Percentiles rank a stretch among this genome's conserved stretches.
Conservation (phyloP, 2,113 vertebrate genomes). For the Suncus etruscus region DNA sequence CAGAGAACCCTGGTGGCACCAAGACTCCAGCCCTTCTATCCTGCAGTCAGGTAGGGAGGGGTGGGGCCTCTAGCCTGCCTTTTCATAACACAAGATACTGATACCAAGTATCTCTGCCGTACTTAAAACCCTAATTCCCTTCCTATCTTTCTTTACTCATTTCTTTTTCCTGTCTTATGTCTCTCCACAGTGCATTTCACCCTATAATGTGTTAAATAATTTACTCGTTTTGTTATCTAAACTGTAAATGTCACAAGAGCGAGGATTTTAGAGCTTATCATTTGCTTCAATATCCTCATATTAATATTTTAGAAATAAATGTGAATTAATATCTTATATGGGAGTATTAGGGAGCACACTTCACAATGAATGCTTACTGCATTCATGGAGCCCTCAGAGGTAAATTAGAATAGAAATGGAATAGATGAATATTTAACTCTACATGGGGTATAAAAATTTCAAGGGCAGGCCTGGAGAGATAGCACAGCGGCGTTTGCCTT, state of each 20-base stretch:
- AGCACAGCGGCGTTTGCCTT: too few species aligned
- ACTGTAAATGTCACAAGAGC: not conserved
- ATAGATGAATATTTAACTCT: not conserved
- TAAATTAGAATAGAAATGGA: constrained; percentile 34
- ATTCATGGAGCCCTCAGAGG: not conserved
- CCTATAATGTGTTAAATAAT: not conserved
- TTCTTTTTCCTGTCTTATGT: not conserved
- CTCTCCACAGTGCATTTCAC: not conserved
- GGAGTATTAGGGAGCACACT: constrained; percentile 36
- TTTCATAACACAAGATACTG: not conserved
- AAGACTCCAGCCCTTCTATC: constrained; percentile 92
- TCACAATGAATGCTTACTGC: not conserved
- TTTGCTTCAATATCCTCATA: not conserved
- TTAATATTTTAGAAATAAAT: constrained; percentile 24
- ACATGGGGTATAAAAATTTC: not conserved
- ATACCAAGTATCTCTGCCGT: constrained; percentile 10
- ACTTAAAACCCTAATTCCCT: constrained; percentile 14
- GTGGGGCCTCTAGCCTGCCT: constrained; percentile 46
- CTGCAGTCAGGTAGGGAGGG: constrained; percentile 93
- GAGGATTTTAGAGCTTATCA: not conserved
- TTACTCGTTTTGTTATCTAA: not conserved
- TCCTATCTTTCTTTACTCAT: not conserved
- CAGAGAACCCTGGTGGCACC: constrained; percentile 85
- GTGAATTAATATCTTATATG: not conserved
- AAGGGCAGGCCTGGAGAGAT: too few species aligned